Conservation (phyloP, 2,888 invertebrate species). For the Apocheima hispidaria region DNA sequence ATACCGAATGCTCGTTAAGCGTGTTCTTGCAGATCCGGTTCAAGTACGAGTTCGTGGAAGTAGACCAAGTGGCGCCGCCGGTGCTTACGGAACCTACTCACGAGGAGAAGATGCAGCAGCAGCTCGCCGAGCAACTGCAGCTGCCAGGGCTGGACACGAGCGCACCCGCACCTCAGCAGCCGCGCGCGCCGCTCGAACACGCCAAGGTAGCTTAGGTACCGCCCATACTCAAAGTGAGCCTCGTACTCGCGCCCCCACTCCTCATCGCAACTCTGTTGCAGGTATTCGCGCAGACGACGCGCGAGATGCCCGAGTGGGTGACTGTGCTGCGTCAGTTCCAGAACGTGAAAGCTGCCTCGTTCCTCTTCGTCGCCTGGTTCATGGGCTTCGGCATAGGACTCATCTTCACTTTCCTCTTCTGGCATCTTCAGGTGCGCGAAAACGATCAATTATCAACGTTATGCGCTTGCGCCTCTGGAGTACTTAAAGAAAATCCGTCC, state of each 20-base stretch:
- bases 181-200: slow-evolving; percentile 62
- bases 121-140: slow-evolving; percentile 93
- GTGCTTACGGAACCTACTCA: slow-evolving; percentile 85
- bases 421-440: slow-evolving; percentile 95
- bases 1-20: background rate
- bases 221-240: no score
- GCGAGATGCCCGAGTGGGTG: slow-evolving; percentile 97
- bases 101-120: slow-evolving; percentile 94
- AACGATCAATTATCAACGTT: background rate
- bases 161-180: slow-evolving; percentile 70
- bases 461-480: background rate
- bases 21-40: slow-evolving; percentile 81
- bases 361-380: slow-evolving; percentile 98
- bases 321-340: slow-evolving; percentile 96
- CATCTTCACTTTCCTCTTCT: slow-evolving; percentile 99
- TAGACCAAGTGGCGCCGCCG: slow-evolving; percentile 86
- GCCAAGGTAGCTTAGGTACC: slow-evolving; percentile 61
- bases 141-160: slow-evolving; percentile 91
- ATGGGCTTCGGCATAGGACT: slow-evolving; percentile 99
- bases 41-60: slow-evolving; percentile 86
- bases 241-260: background rate
- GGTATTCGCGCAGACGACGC: slow-evolving; percentile 96
- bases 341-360: slow-evolving; percentile 95
- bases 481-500: background rate
- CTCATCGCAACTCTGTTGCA: slow-evolving; percentile 37